Percentiles rank a stretch among this genome's conserved stretches.
phyloP scores from a whole-genome alignment of 2,888 invertebrate genomes.

The Lasioglossum vierecki region DNA sequence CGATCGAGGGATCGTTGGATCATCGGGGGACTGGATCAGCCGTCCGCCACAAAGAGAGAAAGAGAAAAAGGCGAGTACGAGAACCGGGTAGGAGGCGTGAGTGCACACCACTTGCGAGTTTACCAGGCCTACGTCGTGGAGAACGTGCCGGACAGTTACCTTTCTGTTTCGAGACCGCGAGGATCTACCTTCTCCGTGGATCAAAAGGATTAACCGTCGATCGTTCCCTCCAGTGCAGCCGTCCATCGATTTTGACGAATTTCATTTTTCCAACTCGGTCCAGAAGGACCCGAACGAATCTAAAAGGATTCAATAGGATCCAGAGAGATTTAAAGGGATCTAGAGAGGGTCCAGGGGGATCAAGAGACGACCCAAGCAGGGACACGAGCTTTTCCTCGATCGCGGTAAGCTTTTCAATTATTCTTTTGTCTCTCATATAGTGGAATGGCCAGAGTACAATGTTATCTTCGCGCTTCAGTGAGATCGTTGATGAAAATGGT shows the following conservation, averaged over 20 bases:
- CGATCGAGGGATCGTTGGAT: constrained; percentile 32
- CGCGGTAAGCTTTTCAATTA: constrained; percentile 20
- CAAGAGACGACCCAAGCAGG: neutral
- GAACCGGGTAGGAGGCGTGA: constrained; percentile 72
- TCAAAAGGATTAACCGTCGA: constrained; percentile 44
- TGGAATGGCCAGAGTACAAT: neutral
- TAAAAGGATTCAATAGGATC: neutral
- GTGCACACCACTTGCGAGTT: constrained; percentile 65
- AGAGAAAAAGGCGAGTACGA: constrained; percentile 66
- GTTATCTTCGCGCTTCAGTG: neutral
- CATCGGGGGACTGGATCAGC: constrained; percentile 21
- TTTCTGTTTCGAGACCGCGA: constrained; percentile 81
- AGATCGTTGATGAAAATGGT: neutral
- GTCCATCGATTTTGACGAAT: neutral
- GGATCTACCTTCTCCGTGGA: constrained; percentile 74
- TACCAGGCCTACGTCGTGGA: constrained; percentile 66
- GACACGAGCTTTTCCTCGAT: constrained; percentile 13
- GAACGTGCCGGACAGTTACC: constrained; percentile 79
- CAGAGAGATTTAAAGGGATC: neutral
- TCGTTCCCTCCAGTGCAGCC: neutral
- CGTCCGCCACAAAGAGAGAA: constrained; percentile 24
- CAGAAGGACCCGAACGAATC: neutral
- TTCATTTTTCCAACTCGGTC: neutral
- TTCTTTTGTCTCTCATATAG: neutral
- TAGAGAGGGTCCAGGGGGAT: neutral